phyloP scores from a whole-genome alignment of 2,888 invertebrate species.

The Acleris sparsana region DNA sequence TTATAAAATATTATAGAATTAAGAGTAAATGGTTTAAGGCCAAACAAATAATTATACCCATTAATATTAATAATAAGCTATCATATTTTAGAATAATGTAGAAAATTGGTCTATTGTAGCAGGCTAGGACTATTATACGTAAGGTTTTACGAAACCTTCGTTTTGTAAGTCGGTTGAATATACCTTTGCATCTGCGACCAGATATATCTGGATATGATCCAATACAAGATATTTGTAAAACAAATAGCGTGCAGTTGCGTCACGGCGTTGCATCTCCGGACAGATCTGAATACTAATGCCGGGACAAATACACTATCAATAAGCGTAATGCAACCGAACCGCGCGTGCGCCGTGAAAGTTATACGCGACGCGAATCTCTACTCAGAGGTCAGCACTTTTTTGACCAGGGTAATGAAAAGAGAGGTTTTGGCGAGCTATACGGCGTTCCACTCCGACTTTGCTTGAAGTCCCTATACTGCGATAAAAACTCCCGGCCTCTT shows the following conservation, averaged over 20 bases:
- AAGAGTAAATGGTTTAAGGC: no score
- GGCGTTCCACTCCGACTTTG: no score
- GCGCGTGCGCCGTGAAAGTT: constrained; percentile 68
- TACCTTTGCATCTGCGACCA: not conserved
- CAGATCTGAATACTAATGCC: constrained; percentile 37
- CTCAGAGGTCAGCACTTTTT: constrained; percentile 36
- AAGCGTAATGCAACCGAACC: constrained; percentile 55
- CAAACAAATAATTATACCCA: no score
- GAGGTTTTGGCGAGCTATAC: not conserved
- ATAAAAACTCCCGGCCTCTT: no score
- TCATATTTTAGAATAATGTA: no score
- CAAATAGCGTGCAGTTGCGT: constrained; percentile 11
- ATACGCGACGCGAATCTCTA: constrained; percentile 59
- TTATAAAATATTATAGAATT: no score
- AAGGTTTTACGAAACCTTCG: no score
- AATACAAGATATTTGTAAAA: constrained; percentile 5
- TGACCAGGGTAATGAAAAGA: not conserved
- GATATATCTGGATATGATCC: constrained; percentile 12
- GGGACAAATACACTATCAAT: constrained; percentile 51
- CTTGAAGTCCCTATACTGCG: no score
- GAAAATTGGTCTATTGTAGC: no score
- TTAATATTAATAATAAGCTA: no score
- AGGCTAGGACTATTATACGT: no score
- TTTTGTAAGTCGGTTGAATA: no score
- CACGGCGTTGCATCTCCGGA: constrained; percentile 21